phyloP scores from a whole-genome alignment of 1,140 invertebrate genomes.

The Meteorus sp. region DNA sequence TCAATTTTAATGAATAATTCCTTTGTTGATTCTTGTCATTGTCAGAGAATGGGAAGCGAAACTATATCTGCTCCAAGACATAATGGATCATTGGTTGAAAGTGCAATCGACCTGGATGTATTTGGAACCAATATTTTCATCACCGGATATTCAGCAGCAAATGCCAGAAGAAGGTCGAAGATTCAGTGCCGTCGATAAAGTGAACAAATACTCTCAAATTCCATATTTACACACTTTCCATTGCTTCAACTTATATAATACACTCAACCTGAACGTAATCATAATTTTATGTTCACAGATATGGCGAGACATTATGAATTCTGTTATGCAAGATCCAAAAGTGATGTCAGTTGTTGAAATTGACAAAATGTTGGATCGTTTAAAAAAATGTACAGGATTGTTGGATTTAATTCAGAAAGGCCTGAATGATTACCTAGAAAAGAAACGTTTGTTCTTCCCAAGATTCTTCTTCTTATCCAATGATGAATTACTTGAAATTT shows the following conservation, averaged over 20 bases:
- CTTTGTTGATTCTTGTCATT: no score
- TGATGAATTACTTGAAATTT: constrained; percentile 92
- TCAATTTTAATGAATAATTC: constrained; percentile 17
- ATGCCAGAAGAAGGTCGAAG: constrained; percentile 91
- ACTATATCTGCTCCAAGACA: constrained; percentile 80
- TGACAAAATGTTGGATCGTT: constrained; percentile 89
- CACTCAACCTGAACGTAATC: neutral
- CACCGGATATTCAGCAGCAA: constrained; percentile 95
- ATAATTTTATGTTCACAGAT: constrained; percentile 54
- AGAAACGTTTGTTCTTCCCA: constrained; percentile 92
- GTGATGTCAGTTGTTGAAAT: constrained; percentile 87
- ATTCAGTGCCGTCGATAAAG: constrained; percentile 91
- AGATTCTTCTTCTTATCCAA: constrained; percentile 98
- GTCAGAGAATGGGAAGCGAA: constrained; percentile 79
- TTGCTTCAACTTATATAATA: constrained; percentile 1
- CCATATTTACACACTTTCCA: no score
- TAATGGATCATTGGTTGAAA: constrained; percentile 94
- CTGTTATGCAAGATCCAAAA: constrained; percentile 73
- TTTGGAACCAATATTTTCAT: constrained; percentile 96
- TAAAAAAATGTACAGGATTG: constrained; percentile 86
- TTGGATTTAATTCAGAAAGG: constrained; percentile 90
- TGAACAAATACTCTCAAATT: constrained; percentile 59
- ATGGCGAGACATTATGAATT: constrained; percentile 95
- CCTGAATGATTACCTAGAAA: constrained; percentile 92
- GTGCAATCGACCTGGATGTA: constrained; percentile 98